These are phyloP conservation scores for Zeugodacus cucurbitae DNA, from an alignment of 1,140 invertebrate species.

Conservation along the genomic window DNA sequence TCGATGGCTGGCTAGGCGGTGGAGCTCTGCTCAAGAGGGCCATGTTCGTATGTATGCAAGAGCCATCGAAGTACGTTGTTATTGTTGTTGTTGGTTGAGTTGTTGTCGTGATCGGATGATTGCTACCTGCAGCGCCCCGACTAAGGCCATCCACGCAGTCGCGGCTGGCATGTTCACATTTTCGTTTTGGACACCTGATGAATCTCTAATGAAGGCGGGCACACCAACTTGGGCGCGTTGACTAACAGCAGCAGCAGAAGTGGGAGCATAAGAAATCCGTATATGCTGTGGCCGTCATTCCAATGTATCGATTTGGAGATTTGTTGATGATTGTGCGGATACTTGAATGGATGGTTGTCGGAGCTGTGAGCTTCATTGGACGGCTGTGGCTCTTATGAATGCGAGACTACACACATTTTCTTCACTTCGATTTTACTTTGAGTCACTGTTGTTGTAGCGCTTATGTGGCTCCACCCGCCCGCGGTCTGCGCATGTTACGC, in stretches of 20 bases:
- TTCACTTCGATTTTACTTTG: background rate
- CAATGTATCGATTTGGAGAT: slow-evolving; percentile 37
- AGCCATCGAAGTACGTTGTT: background rate
- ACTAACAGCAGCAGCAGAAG: background rate
- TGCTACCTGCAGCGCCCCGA: background rate
- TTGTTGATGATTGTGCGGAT: slow-evolving; percentile 23
- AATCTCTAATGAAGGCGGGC: slow-evolving; percentile 65
- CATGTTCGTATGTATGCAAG: background rate
- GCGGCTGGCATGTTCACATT: slow-evolving; percentile 46
- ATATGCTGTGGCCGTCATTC: background rate
- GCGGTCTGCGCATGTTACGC: background rate
- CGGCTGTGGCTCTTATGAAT: background rate
- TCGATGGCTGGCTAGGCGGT: background rate
- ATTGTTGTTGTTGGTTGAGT: background rate
- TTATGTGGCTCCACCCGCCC: background rate
- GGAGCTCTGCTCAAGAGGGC: background rate
- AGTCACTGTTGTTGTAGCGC: background rate
- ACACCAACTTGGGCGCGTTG: slow-evolving; percentile 47
- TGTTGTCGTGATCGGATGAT: slow-evolving; percentile 11
- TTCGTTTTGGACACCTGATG: slow-evolving; percentile 55
- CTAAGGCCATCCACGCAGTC: slow-evolving; percentile 38
- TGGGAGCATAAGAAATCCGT: background rate
- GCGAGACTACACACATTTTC: background rate
- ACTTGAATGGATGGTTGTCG: background rate
- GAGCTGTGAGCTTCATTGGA: background rate